A percentile compares a stretch with the other conserved stretches of the same genome.
Conservation (phyloP, 2,113 vertebrate species). For the Columba janthina region DNA sequence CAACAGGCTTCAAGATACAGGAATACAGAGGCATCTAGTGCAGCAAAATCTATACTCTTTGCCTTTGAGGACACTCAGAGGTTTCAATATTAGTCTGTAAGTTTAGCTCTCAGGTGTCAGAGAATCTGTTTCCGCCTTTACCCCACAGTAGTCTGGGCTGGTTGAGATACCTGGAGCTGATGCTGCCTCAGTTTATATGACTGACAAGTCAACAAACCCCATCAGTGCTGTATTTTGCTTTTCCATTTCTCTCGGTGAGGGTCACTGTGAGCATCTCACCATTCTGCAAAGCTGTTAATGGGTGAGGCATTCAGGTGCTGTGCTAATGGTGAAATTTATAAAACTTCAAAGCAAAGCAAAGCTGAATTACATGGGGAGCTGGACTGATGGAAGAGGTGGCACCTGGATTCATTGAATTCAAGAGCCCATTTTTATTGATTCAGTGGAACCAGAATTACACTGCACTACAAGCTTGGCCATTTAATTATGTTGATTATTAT, state of each 20-base stretch:
- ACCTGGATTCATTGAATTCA: background rate
- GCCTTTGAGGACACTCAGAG: background rate
- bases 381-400: background rate
- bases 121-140: background rate
- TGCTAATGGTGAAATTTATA: background rate
- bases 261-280: background rate
- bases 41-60: background rate
- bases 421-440: background rate
- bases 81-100: background rate
- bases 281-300: background rate
- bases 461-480: background rate
- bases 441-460: background rate
- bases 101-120: background rate
- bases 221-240: background rate
- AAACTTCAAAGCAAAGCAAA: background rate
- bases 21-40: background rate
- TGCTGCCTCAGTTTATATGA: accelerated
- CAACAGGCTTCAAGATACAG: background rate
- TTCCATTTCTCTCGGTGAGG: background rate
- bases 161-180: background rate
- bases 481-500: background rate
- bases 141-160: background rate
- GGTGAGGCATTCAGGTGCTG: background rate
- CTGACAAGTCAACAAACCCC: background rate
- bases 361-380: background rate